phyloP scores from a whole-genome alignment of 1,140 invertebrate species.

The Magallana gigas region DNA sequence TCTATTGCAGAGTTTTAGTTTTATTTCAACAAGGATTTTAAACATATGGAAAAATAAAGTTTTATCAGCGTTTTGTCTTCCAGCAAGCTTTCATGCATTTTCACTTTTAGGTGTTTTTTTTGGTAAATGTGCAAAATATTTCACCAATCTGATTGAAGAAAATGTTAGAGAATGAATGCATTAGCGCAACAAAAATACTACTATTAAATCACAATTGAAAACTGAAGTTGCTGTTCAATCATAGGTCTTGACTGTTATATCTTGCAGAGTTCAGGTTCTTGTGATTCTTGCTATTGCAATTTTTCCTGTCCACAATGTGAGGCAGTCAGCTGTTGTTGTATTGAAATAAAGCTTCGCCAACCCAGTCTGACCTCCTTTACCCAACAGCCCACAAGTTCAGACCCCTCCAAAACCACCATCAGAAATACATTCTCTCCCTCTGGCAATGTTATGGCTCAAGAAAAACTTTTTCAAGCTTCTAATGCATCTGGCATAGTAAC shows the following conservation, averaged over 20 bases:
- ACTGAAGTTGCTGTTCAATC: too few species aligned
- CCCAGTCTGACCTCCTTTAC: slow-evolving; percentile 4
- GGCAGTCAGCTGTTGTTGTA: slow-evolving; percentile 19
- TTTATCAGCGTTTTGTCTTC: too few species aligned
- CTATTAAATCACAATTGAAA: too few species aligned
- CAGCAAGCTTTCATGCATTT: too few species aligned
- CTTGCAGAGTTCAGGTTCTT: slow-evolving; percentile 17
- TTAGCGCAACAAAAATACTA: too few species aligned
- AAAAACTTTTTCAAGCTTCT: slow-evolving; percentile 1
- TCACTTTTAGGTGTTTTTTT: too few species aligned
- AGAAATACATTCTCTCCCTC: neutral
- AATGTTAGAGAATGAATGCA: too few species aligned
- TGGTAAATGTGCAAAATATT: too few species aligned
- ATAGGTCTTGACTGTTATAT: neutral
- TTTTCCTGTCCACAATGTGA: slow-evolving; percentile 5
- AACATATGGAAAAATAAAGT: too few species aligned
- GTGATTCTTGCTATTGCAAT: neutral
- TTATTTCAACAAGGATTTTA: too few species aligned
- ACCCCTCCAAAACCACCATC: neutral
- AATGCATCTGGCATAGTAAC: neutral
- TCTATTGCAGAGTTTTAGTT: too few species aligned
- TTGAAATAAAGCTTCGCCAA: slow-evolving; percentile 18
- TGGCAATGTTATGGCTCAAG: neutral
- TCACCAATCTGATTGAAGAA: too few species aligned
- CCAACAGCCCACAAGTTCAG: neutral